phyloP scores from a whole-genome alignment of 1,140 invertebrate species.

The Saccostrea cuccullata region DNA sequence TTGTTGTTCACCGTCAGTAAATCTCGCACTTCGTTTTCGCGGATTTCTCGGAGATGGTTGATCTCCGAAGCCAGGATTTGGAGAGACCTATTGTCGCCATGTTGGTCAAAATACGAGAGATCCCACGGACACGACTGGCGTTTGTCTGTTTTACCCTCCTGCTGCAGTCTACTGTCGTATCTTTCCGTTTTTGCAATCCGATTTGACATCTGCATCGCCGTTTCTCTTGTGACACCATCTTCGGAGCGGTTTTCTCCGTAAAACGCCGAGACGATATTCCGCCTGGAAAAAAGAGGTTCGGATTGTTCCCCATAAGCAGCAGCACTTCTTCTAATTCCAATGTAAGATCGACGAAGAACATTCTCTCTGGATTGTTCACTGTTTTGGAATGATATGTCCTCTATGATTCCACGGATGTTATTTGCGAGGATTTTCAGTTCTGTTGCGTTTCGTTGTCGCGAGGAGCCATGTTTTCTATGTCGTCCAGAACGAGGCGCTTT shows the following conservation, averaged over 20 bases:
- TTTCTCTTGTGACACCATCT: constrained; percentile 33
- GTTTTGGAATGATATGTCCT: constrained; percentile 52
- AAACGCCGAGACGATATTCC: constrained; percentile 54
- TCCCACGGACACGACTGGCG: constrained; percentile 57
- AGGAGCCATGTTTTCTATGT: constrained; percentile 36
- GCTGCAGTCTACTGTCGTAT: constrained; percentile 7
- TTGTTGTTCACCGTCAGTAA: constrained; percentile 51
- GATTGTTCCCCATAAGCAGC: constrained; percentile 13
- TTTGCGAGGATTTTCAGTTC: constrained; percentile 51
- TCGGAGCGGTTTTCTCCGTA: constrained; percentile 46
- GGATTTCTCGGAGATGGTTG: constrained; percentile 50
- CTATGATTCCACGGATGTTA: constrained; percentile 54
- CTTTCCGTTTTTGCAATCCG: constrained; percentile 7
- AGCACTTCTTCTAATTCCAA: constrained; percentile 50
- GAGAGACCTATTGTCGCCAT: constrained; percentile 44
- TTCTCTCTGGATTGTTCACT: constrained; percentile 40
- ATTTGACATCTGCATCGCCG: constrained; percentile 37
- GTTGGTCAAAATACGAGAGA: constrained; percentile 49
- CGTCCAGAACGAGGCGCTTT: constrained; percentile 22
- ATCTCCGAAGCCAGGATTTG: constrained; percentile 54
- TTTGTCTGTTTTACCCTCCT: constrained; percentile 34
- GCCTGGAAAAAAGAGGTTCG: constrained; percentile 9
- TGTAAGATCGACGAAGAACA: constrained; percentile 47
- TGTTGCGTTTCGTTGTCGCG: constrained; percentile 30
- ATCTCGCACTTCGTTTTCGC: constrained; percentile 55